Base-by-base conservation (phyloP, 2,888 invertebrate genomes). In the Monochamus alternatus region DNA sequence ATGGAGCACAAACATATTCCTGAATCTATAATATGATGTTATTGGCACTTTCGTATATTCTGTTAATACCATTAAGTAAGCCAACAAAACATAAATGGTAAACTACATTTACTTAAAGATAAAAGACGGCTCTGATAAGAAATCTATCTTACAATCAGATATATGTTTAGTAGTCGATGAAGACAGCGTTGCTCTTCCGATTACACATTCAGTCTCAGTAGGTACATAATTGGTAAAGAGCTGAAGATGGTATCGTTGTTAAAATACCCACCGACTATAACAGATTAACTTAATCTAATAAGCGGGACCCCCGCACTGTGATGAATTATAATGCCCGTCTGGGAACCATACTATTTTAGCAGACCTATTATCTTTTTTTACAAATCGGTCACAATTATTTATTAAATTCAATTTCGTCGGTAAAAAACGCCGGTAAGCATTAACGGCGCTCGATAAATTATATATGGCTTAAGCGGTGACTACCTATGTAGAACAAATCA, bases 281-380 rank as follows among this genome's bases (percentile, higher is more conserved):
- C 85, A 82, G 86, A 86, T 86, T 85, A 86, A 85, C 75, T 85
- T 86, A 86, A 86, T 86, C 86, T 86, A 86, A 86, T 86, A 86
- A 86, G 84, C 85, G 82, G 85, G 79, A 82, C 82, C 84, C 85
- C 86, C 81, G 85, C 81, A 80, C 76, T 79, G 85, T 86, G 86
- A 86, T 86, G 81, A 82, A 85, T 85, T 76, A 81, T 81, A 77
- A 75, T 75, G 76, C 70, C 70, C 70, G 70, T 69, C 62, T 73
- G 67, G 47, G 70, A 67, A 75, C 77, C 73, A 74, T 77, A 77
- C 77, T 75, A 77, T 77, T 77, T 77, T 75, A 76, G 76, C 78
- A 58, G 76, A 66, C 66, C 70, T 52, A 70, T 70, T 70, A 70
- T 62, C 51, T 62, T 70, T 69, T 68, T 70, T 69, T 70, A 70